Conservation (phyloP, 2,797 vertebrate genomes). For the Chelon labrosus region DNA sequence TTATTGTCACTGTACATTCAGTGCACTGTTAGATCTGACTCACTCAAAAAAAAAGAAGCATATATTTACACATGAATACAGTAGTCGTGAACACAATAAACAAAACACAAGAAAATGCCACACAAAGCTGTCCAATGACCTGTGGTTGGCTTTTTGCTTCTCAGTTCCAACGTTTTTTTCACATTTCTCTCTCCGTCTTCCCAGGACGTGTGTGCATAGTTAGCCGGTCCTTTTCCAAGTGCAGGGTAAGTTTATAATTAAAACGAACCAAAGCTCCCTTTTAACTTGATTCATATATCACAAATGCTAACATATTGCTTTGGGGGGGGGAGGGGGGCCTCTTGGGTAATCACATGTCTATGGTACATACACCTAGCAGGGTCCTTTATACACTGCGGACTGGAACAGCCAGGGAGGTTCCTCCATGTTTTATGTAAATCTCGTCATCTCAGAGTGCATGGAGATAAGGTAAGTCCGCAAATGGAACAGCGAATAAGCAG, state of each 20-base stretch:
- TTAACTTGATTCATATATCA: constrained; percentile 77
- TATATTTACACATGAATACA: constrained; percentile 82
- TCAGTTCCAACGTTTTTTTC: constrained; percentile 35
- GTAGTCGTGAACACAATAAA: constrained; percentile 79
- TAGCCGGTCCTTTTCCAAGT: constrained; percentile 51
- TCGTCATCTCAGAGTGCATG: constrained; percentile 73
- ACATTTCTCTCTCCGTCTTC: constrained; percentile 29
- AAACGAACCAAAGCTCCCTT: constrained; percentile 71
- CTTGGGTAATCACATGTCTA: constrained; percentile 79
- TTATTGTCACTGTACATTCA: constrained; percentile 85
- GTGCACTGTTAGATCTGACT: constrained; percentile 78
- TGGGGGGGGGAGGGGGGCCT: constrained; percentile 65
- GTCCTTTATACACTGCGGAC: constrained; percentile 67
- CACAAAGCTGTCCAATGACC: constrained; percentile 64
- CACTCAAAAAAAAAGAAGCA: constrained; percentile 72
- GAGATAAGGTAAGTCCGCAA: constrained; percentile 80
- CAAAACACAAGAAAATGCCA: constrained; percentile 75
- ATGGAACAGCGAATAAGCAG: constrained; percentile 83
- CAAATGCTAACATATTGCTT: constrained; percentile 78
- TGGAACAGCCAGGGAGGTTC: constrained; percentile 67
- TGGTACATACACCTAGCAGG: constrained; percentile 62
- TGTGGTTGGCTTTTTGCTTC: constrained; percentile 49
- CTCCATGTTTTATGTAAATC: constrained; percentile 84
- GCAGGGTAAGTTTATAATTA: constrained; percentile 69
- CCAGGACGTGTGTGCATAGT: constrained; percentile 58